Evolutionary conservation across 2,113 vertebrate species (phyloP), one percentile per base, ranked within the genome.

Genomic region (Neopipo cinnamomea): DNA sequence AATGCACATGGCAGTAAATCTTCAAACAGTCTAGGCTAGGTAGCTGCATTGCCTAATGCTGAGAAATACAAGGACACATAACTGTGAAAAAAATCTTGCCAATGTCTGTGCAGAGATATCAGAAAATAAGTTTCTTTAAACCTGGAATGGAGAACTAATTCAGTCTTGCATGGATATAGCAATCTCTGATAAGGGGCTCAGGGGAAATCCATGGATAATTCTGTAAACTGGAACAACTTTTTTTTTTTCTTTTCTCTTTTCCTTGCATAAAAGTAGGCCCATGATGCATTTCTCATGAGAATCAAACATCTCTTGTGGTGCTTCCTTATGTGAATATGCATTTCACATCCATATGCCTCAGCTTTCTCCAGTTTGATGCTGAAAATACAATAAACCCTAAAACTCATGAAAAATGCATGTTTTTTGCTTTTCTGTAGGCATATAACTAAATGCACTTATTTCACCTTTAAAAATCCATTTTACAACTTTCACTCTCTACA

Each of bases 401-500:
- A 87, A 52, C 28, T 87, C 28, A 82, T 79, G 11, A 87, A 95
- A 85, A 72, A 94, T 78, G 5, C 12, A 79, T 53, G 2, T 23
- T 5, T 72, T 70, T n/a, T 53, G 4, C 23, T 79, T 73, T 91
- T 88, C 46, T 73, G 2, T 44, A 87, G 28, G 5, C 3, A 82
- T 85, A 17, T 67, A 91, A 49, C 2, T 49, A 18, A 15, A 58
- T 47, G 35, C 56, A 70, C n/a, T 74, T 50, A 83, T 91, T 77
- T 85, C 63, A 74, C 30, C 39, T 91, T 67, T 84, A 66, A 88
- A 93, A 91, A 93, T 71, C 41, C 52, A 39, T 74, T 84, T 52
- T 37, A 52, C 6, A 91, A 27, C 12, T 4, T 74, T 81, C 24
- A 13, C 2, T 27, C 70, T 73, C 30, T 47, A 56, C 44, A 72